Conservation (phyloP, 1,140 invertebrate genomes). For the Bombus vancouverensis region DNA sequence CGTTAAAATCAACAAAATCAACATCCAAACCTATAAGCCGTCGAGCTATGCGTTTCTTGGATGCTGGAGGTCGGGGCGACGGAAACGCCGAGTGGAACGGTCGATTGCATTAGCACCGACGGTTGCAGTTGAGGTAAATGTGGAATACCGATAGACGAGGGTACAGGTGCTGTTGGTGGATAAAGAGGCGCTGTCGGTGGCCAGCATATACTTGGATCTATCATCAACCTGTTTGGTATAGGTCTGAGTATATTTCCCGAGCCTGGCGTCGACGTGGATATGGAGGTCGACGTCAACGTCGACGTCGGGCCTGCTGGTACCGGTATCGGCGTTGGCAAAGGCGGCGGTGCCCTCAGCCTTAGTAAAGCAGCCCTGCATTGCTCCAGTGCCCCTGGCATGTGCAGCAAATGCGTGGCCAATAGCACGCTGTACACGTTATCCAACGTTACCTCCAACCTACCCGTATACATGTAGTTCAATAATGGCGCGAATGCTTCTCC, state of each 20-base stretch:
- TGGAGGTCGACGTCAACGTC: slow-evolving; percentile 41
- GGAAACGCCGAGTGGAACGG: slow-evolving; percentile 65
- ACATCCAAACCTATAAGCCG: slow-evolving; percentile 55
- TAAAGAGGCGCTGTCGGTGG: slow-evolving; percentile 68
- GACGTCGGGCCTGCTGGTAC: slow-evolving; percentile 69
- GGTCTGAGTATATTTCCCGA: slow-evolving; percentile 77
- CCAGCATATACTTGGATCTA: slow-evolving; percentile 76
- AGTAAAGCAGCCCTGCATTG: slow-evolving; percentile 85
- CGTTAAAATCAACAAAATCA: background rate
- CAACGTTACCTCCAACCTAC: slow-evolving; percentile 87
- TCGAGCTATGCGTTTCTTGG: slow-evolving; percentile 61
- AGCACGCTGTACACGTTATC: slow-evolving; percentile 89
- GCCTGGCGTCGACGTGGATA: slow-evolving; percentile 53
- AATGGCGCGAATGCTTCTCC: slow-evolving; percentile 88
- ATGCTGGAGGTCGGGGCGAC: slow-evolving; percentile 60
- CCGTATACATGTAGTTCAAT: slow-evolving; percentile 90
- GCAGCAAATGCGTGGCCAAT: slow-evolving; percentile 88
- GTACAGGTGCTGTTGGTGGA: slow-evolving; percentile 44
- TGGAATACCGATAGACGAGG: slow-evolving; percentile 66
- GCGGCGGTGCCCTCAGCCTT: slow-evolving; percentile 73
- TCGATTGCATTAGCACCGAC: slow-evolving; percentile 44
- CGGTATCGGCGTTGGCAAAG: slow-evolving; percentile 79
- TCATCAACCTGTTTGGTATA: slow-evolving; percentile 77
- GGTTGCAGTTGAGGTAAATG: slow-evolving; percentile 72
- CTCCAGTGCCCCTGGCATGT: slow-evolving; percentile 89